Conservation (phyloP, 2,797 vertebrate species). For the Petrocephalus sullivani region DNA sequence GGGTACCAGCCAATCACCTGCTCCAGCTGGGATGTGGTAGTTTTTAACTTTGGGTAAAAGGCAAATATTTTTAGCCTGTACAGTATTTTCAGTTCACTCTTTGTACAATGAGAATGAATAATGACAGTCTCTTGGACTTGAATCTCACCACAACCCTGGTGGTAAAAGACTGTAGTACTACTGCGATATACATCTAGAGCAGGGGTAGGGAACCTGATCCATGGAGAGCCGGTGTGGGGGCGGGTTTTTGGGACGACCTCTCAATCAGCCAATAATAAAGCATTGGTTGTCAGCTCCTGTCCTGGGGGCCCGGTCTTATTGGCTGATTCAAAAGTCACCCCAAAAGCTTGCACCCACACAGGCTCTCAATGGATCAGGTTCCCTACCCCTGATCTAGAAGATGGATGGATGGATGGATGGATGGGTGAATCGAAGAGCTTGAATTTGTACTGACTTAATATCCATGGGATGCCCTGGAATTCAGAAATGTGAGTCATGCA, state of each 20-base stretch:
- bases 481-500: background rate
- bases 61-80: background rate
- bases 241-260: no score
- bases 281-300: no score
- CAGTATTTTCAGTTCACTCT: slow-evolving; percentile 1
- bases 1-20: background rate
- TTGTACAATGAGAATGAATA: background rate
- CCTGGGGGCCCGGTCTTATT: no score
- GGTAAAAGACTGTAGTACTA: background rate
- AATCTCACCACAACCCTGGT: background rate
- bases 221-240: no score
- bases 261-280: no score
- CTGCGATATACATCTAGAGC: background rate
- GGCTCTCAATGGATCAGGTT: no score
- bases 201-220: no score
- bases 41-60: background rate
- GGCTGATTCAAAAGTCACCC: no score
- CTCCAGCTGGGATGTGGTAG: background rate
- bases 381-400: background rate
- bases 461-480: background rate
- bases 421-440: background rate
- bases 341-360: no score
- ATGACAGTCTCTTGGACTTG: background rate
- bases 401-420: background rate
- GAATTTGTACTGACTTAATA: background rate